Base-by-base conservation (phyloP, 37 sponge, comb jelly and placozoan genomes). In the Spongilla lacustris region DNA sequence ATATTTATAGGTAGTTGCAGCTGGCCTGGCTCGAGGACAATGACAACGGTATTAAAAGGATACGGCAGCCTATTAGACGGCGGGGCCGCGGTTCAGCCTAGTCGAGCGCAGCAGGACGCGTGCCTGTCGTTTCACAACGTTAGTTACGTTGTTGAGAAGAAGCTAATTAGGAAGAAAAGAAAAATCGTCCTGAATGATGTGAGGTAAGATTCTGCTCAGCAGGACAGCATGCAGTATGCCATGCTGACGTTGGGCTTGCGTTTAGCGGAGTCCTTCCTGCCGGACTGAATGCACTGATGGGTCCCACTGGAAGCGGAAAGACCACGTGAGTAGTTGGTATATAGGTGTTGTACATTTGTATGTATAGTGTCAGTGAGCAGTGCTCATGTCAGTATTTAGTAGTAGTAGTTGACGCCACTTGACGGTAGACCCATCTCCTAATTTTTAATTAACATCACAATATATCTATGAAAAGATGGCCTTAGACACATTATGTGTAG, bases 251-350 rank as follows among this genome's bases (percentile, higher is more conserved):
- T 17, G 21, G 11, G 14, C 58, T 58, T 58, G 11, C 48, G 41
- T 41, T 41, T 41, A 89, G 89, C 48, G 89, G 89, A 19, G 30
- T 89, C 23, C 26, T 89, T 66, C 50, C 29, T 10, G 68, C 79
- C 26, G 89, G 89, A 36, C 67, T 89, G 67, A 89, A 89, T 77
- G 89, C 89, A 30, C 69, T 89, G 13, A 78, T 89, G 79, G 89
- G 89, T 19, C 89, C 89, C 36, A 89, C 89, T 76, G 89, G 89
- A 27, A 84, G 84, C 71, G 89, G 89, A 36, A 89, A 89, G 41
- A 89, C 89, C 3, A 83, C 84, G 89, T 89, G 35, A 82, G 89
- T 78, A 58, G 58, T 19, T 6, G 4, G 19, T 58, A 58, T 58
- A 17, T 58, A 8, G 19, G 58, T 8, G 58, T 17, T 14, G 58